A percentile compares a stretch with the other conserved stretches of the same genome.
phyloP scores from a whole-genome alignment of 2,888 invertebrate species.

The Drosophila tripunctata region DNA sequence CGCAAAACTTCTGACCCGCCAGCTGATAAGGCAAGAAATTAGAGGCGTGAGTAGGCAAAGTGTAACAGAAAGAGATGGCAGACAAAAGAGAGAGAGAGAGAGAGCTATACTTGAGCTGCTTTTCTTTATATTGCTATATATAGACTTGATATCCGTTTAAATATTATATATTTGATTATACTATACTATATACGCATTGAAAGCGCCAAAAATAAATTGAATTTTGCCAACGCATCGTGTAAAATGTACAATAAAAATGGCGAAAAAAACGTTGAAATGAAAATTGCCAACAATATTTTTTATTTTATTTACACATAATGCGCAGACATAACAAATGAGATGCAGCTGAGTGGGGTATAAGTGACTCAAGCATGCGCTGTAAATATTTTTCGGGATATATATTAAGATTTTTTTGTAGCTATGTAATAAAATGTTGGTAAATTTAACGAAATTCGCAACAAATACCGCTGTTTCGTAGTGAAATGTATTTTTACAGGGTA shows the following conservation, averaged over 20 bases:
- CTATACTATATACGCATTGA: slow-evolving; percentile 28
- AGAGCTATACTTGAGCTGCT: slow-evolving; percentile 20
- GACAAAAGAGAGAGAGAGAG: not conserved
- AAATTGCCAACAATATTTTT: slow-evolving; percentile 30
- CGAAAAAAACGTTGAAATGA: slow-evolving; percentile 11
- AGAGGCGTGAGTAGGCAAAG: no score
- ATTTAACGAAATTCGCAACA: no score
- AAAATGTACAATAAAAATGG: slow-evolving; percentile 29
- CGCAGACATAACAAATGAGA: slow-evolving; percentile 10
- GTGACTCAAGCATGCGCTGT: not conserved
- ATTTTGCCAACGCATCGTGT: slow-evolving; percentile 50
- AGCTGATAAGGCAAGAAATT: slow-evolving; percentile 35
- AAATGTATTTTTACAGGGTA: no score
- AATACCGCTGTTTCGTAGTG: no score
- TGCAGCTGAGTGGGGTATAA: not conserved
- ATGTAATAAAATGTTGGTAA: no score
- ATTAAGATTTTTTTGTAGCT: not conserved
- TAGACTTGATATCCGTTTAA: slow-evolving; percentile 1
- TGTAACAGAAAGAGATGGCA: no score
- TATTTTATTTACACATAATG: slow-evolving; percentile 11
- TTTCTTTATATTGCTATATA: slow-evolving; percentile 4
- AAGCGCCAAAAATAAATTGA: slow-evolving; percentile 58
- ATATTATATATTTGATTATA: not conserved
- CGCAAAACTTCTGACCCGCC: slow-evolving; percentile 30
- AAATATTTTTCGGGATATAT: not conserved